These are phyloP conservation scores for Papilio aristodemus DNA, from an alignment of 1,140 invertebrate genomes.

Conservation along the genomic window DNA sequence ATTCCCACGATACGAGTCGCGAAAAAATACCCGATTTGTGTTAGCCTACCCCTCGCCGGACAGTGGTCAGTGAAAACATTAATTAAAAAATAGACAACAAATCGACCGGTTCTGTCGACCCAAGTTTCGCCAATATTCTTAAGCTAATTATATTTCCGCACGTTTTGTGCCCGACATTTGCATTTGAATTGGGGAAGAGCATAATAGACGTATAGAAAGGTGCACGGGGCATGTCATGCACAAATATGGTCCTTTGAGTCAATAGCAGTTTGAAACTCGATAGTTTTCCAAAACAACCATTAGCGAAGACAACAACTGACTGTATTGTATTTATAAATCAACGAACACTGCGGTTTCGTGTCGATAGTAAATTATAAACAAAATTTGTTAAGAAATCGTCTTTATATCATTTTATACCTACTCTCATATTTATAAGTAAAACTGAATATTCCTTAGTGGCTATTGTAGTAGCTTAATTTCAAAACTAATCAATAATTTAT, in stretches of 20 bases:
- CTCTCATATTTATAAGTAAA: no score
- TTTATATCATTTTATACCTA: no score
- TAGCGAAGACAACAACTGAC: slow-evolving; percentile 30
- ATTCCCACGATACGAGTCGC: slow-evolving; percentile 68
- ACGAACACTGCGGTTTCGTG: neutral
- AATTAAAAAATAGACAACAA: slow-evolving; percentile 69
- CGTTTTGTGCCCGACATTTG: slow-evolving; percentile 66
- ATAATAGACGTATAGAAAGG: slow-evolving; percentile 41
- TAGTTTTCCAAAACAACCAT: slow-evolving; percentile 65
- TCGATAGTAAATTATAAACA: neutral
- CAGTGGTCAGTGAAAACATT: slow-evolving; percentile 74
- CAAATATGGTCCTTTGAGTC: slow-evolving; percentile 42
- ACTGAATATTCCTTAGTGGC: no score
- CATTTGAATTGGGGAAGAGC: slow-evolving; percentile 67
- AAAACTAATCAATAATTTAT: no score
- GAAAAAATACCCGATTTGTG: slow-evolving; percentile 49
- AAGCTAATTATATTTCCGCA: slow-evolving; percentile 76
- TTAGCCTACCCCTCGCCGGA: slow-evolving; percentile 52
- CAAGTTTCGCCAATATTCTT: slow-evolving; percentile 48
- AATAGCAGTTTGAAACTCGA: slow-evolving; percentile 65
- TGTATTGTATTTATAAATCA: neutral
- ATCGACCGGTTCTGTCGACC: slow-evolving; percentile 60
- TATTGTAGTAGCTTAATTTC: no score
- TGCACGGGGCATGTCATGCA: slow-evolving; percentile 49
- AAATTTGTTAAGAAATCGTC: neutral